These are phyloP conservation scores for Chaetops frenatus DNA, from an alignment of 2,113 vertebrate genomes.

Conservation along the genomic window DNA sequence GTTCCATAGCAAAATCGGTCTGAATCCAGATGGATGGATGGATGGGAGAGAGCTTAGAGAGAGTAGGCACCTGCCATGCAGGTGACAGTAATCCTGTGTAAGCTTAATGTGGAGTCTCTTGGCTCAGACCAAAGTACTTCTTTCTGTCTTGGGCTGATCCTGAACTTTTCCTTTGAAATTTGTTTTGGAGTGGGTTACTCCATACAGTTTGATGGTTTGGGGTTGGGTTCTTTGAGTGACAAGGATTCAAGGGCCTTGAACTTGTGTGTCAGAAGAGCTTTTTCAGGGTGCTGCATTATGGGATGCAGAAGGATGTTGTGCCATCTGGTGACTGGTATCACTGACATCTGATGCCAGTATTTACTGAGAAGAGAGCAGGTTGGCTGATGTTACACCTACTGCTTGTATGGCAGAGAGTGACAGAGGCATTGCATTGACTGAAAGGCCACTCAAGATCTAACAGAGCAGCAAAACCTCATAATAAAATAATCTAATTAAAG, in stretches of 20 bases:
- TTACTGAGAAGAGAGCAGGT: neutral
- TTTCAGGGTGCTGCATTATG: neutral
- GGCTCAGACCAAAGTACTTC: neutral
- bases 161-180: neutral
- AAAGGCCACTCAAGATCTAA: neutral
- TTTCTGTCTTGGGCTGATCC: neutral
- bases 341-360: neutral
- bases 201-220: neutral
- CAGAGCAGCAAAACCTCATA: neutral
- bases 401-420: neutral
- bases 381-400: neutral
- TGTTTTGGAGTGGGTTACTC: neutral
- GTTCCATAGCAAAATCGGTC: fast-evolving
- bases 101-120: neutral
- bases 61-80: neutral
- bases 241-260: neutral
- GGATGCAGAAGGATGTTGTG: neutral
- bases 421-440: neutral
- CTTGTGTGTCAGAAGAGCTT: neutral
- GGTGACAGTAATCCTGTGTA: fast-evolving
- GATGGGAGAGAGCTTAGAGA: neutral
- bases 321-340: neutral
- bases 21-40: neutral
- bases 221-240: neutral
- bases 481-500: neutral